phyloP scores from a whole-genome alignment of 2,888 invertebrate species.

The Emmelina monodactyla region DNA sequence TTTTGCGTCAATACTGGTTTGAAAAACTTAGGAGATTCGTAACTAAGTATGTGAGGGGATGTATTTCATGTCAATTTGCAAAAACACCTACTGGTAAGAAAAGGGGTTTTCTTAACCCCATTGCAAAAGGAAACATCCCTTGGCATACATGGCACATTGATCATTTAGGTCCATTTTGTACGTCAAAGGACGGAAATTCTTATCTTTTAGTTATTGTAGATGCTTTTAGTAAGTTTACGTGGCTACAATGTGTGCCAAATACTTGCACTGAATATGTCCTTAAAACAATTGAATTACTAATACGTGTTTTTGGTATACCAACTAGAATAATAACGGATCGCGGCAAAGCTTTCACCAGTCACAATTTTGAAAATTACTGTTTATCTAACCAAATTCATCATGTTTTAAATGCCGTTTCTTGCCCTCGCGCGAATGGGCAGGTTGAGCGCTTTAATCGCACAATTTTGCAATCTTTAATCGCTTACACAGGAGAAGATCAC shows the following conservation, averaged over 20 bases:
- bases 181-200: constrained; percentile 8
- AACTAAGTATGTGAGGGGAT: constrained; percentile 11
- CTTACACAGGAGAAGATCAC: constrained; percentile 2
- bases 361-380: background rate
- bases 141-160: constrained; percentile 8
- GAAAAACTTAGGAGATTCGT: constrained; percentile 9
- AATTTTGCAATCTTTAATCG: constrained; percentile 1
- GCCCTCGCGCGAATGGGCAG: background rate
- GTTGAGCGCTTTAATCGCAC: constrained; percentile 2
- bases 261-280: constrained; percentile 2
- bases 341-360: background rate
- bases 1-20: constrained; percentile 10
- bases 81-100: constrained; percentile 12
- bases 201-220: constrained; percentile 11
- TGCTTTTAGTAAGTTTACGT: constrained; percentile 10
- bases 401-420: constrained; percentile 14
- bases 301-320: constrained; percentile 8
- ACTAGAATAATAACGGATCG: constrained; percentile 1
- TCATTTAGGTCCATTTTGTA: constrained; percentile 14
- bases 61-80: constrained; percentile 12
- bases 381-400: constrained; percentile 7
- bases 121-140: constrained; percentile 11
- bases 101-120: constrained; percentile 10
- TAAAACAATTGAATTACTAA: constrained; percentile 2
- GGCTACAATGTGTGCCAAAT: constrained; percentile 10